These are phyloP conservation scores for Premnoplex brunnescens DNA, from an alignment of 2,797 vertebrate genomes.

Conservation along the genomic window DNA sequence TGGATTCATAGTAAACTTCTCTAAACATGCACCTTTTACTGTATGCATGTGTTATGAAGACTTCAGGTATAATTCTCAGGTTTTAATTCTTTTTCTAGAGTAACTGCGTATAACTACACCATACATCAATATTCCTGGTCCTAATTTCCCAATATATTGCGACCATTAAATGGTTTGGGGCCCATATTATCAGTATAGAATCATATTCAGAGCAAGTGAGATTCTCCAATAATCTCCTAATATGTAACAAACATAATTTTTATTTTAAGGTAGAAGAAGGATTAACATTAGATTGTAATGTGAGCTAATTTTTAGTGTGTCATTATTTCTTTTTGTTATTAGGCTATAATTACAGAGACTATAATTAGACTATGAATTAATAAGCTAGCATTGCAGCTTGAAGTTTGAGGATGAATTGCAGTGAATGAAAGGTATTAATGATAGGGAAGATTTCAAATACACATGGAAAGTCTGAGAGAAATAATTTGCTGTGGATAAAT, in stretches of 20 bases:
- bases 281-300: background rate
- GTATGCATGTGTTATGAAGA: background rate
- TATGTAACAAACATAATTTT: background rate
- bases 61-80: background rate
- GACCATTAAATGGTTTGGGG: background rate
- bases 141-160: background rate
- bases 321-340: constrained; percentile 20
- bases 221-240: background rate
- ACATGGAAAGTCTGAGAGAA: background rate
- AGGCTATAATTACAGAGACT: constrained; percentile 29
- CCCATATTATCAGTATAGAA: background rate
- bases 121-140: background rate
- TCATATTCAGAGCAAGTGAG: background rate
- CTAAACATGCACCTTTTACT: background rate
- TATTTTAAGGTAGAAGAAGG: background rate
- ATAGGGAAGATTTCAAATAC: background rate
- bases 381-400: background rate
- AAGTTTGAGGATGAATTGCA: background rate
- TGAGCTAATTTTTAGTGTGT: constrained; percentile 12
- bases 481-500: background rate
- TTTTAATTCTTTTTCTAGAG: background rate
- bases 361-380: constrained; percentile 30
- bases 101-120: background rate
- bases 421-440: background rate
- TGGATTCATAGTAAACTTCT: background rate